Base-by-base conservation (phyloP, 2,113 vertebrate species). In the Colaptes auratus region DNA sequence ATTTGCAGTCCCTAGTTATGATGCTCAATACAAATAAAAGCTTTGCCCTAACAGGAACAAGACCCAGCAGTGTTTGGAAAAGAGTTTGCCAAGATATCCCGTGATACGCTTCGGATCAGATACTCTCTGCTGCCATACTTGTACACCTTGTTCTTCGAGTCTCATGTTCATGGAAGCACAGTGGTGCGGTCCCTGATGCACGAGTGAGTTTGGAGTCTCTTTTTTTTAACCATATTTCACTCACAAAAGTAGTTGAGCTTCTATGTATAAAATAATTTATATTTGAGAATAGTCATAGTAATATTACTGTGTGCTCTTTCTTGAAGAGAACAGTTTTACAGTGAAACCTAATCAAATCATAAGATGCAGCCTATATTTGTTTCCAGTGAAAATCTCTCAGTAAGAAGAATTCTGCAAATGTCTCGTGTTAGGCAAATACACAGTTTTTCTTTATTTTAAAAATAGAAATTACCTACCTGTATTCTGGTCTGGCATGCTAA, bases 61-160 rank as follows among this genome's bases (percentile, higher is more conserved):
- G 98, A 99, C 93, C 98, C 98, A 60, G 98, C 98, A 0, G 81
- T 5, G 5, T 99, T 96, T 15, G 98, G 98, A 33, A 25, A 88
- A 6, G 56, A 95, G 52, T 97, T 99, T 92, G 97, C 98, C 80
- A 27, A 92, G 15, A 97, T 96, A 73, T 97, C 98, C 36, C 98
- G 89, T 48, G 96, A 98, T 48, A 97, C 98, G 4, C 97, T 99
- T 88, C 98, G 6, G 82, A 99, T 99, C 94, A 98, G 98, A 77
- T 99, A 99, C 96, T 98, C 98, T 2, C 97, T 99, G 55, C 97
- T 98, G 96, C 98, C 98, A 3, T 99, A 98, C 95, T 97, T 99
- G 10, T 98, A 99, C 95, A 98, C 98, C 3, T 97, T 99, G 55
- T 99, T 99, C 98, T 99, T 98, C 42, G 97, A 98, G 82, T 97